A percentile compares a stretch with the other conserved stretches of the same genome.
Conservation (phyloP, 2,113 vertebrate species). For the Ahaetulla prasina region DNA sequence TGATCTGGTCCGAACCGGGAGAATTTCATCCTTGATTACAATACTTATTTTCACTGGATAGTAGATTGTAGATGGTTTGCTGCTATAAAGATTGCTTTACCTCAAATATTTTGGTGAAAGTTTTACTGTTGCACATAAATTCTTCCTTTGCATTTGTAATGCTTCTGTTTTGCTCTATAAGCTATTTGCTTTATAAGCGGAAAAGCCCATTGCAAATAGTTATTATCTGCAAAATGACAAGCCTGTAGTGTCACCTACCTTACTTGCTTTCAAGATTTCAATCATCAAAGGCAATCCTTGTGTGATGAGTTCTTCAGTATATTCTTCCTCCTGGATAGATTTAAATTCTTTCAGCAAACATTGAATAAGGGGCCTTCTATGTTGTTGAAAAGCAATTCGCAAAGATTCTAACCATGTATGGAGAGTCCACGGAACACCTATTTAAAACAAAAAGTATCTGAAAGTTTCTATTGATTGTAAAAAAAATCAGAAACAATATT, state of each 20-base stretch:
- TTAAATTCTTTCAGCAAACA: slow-evolving; percentile 94
- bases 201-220: not conserved
- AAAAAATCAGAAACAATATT: slow-evolving; percentile 7
- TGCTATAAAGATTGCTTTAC: not conserved
- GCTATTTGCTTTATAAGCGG: not conserved
- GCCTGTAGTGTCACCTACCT: slow-evolving; percentile 69
- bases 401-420: slow-evolving; percentile 95
- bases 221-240: not conserved
- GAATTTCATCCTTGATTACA: too few species aligned
- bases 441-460: rapidly evolving
- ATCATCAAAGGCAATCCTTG: slow-evolving; percentile 94
- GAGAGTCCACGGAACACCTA: slow-evolving; percentile 92
- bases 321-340: slow-evolving; percentile 94
- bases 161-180: not conserved
- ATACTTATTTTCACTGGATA: not conserved
- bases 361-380: slow-evolving; percentile 89
- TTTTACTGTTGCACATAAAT: not conserved
- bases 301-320: slow-evolving; percentile 89
- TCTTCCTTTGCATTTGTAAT: not conserved
- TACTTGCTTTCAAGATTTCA: slow-evolving; percentile 94
- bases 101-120: not conserved
- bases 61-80: not conserved
- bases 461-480: slow-evolving; percentile 6
- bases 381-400: slow-evolving; percentile 89
- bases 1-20: too few species aligned